These are phyloP conservation scores for Chironomus striatipennis DNA, from an alignment of 1,140 invertebrate species.

Conservation along the genomic window DNA sequence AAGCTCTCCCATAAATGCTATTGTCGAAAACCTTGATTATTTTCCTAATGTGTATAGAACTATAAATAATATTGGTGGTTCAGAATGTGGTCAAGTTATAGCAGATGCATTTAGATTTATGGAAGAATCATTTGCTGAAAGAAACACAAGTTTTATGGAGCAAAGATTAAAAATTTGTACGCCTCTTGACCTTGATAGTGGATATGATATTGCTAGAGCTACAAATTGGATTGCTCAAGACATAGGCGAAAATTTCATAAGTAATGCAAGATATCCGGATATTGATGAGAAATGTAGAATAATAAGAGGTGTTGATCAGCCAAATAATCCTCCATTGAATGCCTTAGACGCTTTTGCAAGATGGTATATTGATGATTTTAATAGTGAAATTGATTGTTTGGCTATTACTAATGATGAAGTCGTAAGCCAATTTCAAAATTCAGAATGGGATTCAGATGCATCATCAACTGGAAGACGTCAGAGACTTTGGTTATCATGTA, in stretches of 20 bases:
- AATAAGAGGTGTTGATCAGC: background rate
- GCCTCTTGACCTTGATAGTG: background rate
- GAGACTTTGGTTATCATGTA: background rate
- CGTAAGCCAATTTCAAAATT: background rate
- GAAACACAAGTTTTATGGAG: background rate
- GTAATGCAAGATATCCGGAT: background rate
- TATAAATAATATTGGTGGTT: background rate
- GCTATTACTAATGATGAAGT: background rate
- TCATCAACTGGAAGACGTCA: background rate
- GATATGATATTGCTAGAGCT: background rate
- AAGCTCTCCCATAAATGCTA: background rate
- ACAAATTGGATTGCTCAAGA: background rate
- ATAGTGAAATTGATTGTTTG: background rate
- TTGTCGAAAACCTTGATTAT: background rate
- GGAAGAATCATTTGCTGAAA: background rate
- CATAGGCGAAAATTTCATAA: background rate
- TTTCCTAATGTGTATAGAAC: background rate
- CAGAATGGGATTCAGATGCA: background rate
- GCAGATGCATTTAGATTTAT: background rate
- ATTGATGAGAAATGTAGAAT: conserved; percentile 5
- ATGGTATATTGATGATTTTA: background rate
- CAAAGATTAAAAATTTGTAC: background rate
- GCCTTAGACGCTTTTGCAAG: background rate
- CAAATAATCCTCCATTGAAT: background rate
- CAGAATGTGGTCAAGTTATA: background rate